Conservation (phyloP, 2,888 invertebrate species). For the Crepidodera aurea region DNA sequence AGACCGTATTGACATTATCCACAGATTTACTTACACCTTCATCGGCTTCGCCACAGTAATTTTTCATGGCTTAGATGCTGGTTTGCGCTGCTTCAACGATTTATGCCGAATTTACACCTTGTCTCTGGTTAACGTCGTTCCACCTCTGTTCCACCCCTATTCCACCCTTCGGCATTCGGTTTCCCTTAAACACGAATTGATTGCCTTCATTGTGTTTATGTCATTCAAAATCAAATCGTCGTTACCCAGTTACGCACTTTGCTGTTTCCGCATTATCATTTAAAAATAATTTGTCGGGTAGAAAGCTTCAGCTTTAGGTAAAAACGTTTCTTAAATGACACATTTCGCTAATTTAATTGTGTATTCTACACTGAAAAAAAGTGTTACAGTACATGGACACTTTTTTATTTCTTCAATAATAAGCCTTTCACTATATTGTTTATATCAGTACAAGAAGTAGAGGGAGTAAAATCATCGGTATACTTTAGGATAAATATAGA, state of each 20-base stretch:
- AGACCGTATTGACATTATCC: conserved; percentile 41
- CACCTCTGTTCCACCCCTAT: not conserved
- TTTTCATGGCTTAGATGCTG: conserved; percentile 30
- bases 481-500: too few relatives aligned
- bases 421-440: too few relatives aligned
- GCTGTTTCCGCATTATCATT: not conserved
- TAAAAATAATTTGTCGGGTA: not conserved
- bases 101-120: conserved; percentile 19
- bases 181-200: conserved; percentile 8
- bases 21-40: conserved; percentile 40
- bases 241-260: not conserved
- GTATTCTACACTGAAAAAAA: too few relatives aligned
- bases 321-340: too few relatives aligned
- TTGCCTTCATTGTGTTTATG: not conserved
- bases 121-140: not conserved
- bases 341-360: too few relatives aligned
- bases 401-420: too few relatives aligned
- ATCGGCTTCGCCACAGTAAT: conserved; percentile 37
- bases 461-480: too few relatives aligned
- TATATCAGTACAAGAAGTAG: too few relatives aligned
- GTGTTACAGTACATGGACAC: too few relatives aligned
- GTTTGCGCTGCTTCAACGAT: conserved; percentile 26
- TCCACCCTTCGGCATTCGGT: not conserved
- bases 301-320: too few relatives aligned
- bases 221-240: conserved; percentile 4